Evolutionary conservation across 2,797 vertebrate genomes (phyloP).

Genomic region (Tachyglossus aculeatus): DNA sequence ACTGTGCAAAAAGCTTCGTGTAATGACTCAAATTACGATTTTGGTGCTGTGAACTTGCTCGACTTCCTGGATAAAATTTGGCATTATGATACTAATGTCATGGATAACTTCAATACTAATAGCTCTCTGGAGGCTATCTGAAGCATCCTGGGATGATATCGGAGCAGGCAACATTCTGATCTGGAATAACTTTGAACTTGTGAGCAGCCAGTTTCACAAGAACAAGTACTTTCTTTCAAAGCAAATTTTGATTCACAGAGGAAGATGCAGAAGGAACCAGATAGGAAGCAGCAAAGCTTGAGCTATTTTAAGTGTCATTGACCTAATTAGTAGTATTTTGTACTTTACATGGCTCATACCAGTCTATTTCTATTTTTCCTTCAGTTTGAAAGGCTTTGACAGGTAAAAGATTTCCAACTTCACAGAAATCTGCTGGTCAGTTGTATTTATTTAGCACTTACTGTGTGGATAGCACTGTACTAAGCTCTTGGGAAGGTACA

Average conservation of each 20-base stretch:
- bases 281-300: conserved; percentile 3
- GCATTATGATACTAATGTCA: conserved; percentile 19
- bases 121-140: conserved; percentile 34
- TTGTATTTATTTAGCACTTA: too few relatives aligned
- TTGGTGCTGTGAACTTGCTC: conserved; percentile 32
- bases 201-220: conserved; percentile 8
- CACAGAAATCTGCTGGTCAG: background rate
- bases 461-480: too few relatives aligned
- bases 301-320: conserved; percentile 34
- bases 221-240: background rate
- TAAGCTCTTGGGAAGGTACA: too few relatives aligned
- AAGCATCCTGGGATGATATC: conserved; percentile 46
- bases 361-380: background rate
- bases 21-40: conserved; percentile 34
- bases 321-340: conserved; percentile 24
- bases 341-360: conserved; percentile 3
- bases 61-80: conserved; percentile 49
- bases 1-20: conserved; percentile 31
- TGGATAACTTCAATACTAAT: conserved; percentile 37
- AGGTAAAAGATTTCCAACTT: conserved; percentile 28
- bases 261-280: conserved; percentile 8
- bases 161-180: conserved; percentile 5
- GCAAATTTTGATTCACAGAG: background rate
- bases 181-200: conserved; percentile 29
- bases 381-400: background rate